These are phyloP conservation scores for Pangasius mekongensis DNA, from an alignment of 2,797 vertebrate genomes.

Conservation along the genomic window DNA sequence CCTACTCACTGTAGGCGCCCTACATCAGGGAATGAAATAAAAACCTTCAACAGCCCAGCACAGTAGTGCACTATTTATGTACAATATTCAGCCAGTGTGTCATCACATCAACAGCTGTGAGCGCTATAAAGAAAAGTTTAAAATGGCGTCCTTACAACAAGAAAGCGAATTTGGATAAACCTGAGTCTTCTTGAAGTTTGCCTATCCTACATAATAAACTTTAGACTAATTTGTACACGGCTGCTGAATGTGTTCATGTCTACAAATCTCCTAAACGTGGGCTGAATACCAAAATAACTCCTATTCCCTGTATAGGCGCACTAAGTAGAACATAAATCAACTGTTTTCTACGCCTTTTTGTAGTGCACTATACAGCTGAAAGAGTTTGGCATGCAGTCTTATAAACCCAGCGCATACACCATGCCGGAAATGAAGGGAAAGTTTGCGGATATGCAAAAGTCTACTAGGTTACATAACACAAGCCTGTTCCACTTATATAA, in stretches of 20 bases:
- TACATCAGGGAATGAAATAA: background rate
- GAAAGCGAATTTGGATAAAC: background rate
- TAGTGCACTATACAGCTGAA: background rate
- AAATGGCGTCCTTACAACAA: background rate
- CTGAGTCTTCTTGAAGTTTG: no score
- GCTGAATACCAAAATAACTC: background rate
- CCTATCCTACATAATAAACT: background rate
- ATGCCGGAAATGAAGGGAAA: constrained; percentile 41
- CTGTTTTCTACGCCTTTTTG: background rate
- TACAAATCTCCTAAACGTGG: no score
- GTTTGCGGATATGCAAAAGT: constrained; percentile 6
- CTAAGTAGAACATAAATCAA: background rate
- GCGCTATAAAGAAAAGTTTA: background rate
- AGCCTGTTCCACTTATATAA: background rate
- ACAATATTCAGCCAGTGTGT: no score
- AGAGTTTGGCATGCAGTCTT: background rate
- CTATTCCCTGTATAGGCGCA: background rate
- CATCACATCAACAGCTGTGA: background rate
- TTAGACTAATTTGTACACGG: background rate
- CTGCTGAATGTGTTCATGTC: background rate
- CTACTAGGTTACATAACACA: background rate
- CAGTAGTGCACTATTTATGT: background rate
- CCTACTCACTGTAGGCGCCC: background rate
- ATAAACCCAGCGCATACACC: background rate
- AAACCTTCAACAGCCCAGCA: background rate